Percentiles rank a stretch among this genome's conserved stretches.
Evolutionary conservation across 2,797 vertebrate species (phyloP).

Genomic region (Trachops cirrhosus): DNA sequence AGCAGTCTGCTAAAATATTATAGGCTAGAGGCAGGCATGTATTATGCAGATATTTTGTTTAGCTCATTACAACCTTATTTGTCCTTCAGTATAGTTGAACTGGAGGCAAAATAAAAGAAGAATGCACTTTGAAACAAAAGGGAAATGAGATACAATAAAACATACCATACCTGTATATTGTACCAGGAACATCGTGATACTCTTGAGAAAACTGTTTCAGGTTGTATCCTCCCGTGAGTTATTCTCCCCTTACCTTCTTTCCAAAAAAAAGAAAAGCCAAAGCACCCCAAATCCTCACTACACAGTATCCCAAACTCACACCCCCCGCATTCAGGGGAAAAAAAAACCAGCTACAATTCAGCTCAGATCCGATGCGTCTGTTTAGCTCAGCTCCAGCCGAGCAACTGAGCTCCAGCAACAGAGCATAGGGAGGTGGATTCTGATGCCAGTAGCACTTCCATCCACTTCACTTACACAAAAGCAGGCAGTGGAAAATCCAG

Average conservation of each 20-base stretch:
- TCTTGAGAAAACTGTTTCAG: conserved; percentile 66
- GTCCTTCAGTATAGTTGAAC: conserved; percentile 8
- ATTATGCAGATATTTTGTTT: conserved; percentile 4
- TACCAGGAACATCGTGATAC: conserved; percentile 92
- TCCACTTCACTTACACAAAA: conserved; percentile 62
- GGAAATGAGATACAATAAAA: conserved; percentile 53
- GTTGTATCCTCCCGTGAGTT: conserved; percentile 65
- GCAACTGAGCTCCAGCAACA: conserved; percentile 85
- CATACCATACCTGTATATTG: conserved; percentile 90
- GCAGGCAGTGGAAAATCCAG: conserved; percentile 74
- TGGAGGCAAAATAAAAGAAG: conserved; percentile 50
- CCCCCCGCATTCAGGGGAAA: neutral
- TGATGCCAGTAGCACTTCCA: conserved; percentile 47
- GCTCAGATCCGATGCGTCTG: conserved; percentile 73
- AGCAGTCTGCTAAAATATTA: conserved; percentile 44
- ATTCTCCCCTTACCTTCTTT: conserved; percentile 75
- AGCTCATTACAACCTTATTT: conserved; percentile 20
- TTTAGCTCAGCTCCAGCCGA: conserved; percentile 78
- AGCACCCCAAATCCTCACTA: conserved; percentile 57
- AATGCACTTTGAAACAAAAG: conserved; percentile 37
- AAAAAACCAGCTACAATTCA: conserved; percentile 35
- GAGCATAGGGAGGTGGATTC: conserved; percentile 81
- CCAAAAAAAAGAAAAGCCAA: conserved; percentile 69
- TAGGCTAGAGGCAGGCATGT: conserved; percentile 35
- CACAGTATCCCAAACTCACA: conserved; percentile 56